Conservation (phyloP, 2,113 vertebrate genomes). For the Gnathonemus longibarbis region DNA sequence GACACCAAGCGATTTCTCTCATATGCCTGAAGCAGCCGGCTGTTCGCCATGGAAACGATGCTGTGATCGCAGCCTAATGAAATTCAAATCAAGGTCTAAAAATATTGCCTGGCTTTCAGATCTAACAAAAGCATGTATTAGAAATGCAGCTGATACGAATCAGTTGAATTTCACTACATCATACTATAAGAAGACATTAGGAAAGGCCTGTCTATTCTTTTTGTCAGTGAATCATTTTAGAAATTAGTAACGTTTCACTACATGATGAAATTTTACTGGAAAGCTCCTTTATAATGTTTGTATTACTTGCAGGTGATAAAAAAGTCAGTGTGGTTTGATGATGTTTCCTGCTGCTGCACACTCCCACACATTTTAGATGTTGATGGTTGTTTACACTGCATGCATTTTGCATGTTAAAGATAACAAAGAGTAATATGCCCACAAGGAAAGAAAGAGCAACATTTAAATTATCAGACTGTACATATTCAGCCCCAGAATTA, state of each 20-base stretch:
- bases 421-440: not conserved
- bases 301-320: not conserved
- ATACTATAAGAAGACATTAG: not conserved
- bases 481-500: not conserved
- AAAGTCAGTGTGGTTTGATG: not conserved
- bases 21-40: not conserved
- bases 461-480: not conserved
- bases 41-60: slow-evolving; percentile 3
- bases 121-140: slow-evolving; percentile 30
- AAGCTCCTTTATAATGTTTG: not conserved
- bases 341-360: not conserved
- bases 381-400: not conserved
- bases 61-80: slow-evolving; percentile 25
- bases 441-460: not conserved
- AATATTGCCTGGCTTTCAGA: slow-evolving; percentile 28
- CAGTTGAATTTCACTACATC: slow-evolving; percentile 2
- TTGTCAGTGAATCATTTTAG: slow-evolving; percentile 39
- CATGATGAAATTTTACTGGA: not conserved
- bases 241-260: slow-evolving; percentile 34
- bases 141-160: not conserved
- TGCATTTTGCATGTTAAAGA: not conserved
- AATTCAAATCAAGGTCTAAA: slow-evolving; percentile 42
- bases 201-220: not conserved
- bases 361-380: not conserved
- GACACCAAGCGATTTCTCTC: not conserved